Percentiles rank a stretch among this genome's conserved stretches.
phyloP scores from a whole-genome alignment of 2,888 invertebrate species.

The Hypercompe scribonia region DNA sequence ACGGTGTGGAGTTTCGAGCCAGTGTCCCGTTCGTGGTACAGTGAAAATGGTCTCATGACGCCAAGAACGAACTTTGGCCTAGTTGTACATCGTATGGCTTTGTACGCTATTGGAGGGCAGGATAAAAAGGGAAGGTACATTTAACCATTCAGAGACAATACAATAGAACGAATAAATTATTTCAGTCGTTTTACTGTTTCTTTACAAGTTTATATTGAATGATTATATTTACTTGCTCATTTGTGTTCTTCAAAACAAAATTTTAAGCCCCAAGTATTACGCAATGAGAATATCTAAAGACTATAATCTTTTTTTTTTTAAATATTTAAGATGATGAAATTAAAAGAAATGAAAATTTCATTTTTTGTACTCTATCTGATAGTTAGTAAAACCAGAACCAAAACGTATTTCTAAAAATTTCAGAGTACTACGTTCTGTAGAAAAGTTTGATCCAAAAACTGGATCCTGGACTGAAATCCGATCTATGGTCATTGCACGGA shows the following conservation, averaged over 20 bases:
- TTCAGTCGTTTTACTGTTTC: not conserved
- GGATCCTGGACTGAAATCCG: slow-evolving; percentile 87
- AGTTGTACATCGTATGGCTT: slow-evolving; percentile 88
- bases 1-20: slow-evolving; percentile 91
- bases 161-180: not conserved
- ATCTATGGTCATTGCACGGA: slow-evolving; percentile 86
- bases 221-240: too few relatives aligned
- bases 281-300: too few relatives aligned
- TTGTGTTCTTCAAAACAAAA: too few relatives aligned
- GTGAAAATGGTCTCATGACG: slow-evolving; percentile 86
- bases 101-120: slow-evolving; percentile 91
- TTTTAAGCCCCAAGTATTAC: too few relatives aligned
- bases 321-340: too few relatives aligned
- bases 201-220: not conserved
- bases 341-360: not conserved
- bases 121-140: slow-evolving; percentile 86
- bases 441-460: slow-evolving; percentile 86
- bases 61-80: slow-evolving; percentile 90
- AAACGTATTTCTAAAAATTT: not conserved
- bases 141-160: not conserved
- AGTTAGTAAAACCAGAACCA: not conserved
- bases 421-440: slow-evolving; percentile 88
- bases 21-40: slow-evolving; percentile 88
- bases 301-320: too few relatives aligned
- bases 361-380: not conserved